Evolutionary conservation across 2,797 vertebrate species (phyloP), one percentile per base, ranked within the genome.

Genomic region (Hydrocynus forskahlii): DNA sequence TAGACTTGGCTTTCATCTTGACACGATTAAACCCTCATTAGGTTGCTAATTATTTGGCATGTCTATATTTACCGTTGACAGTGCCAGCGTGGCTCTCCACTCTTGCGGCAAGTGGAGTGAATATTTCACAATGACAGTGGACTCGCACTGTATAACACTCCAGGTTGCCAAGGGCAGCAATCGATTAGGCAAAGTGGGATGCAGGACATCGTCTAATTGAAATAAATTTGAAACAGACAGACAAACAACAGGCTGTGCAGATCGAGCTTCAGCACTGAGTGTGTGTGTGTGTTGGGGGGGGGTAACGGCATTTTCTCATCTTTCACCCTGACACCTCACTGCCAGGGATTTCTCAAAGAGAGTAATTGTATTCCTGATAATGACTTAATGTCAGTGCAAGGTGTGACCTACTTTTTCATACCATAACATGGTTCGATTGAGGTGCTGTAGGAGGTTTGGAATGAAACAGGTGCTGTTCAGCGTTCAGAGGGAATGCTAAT

Each of bases 21-120:
- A 91, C 92, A 93, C 91, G 94, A 94, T 94, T 93, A 95, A 94
- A 93, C 91, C 91, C 93, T 94, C 91, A 90, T 94, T 94, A 94
- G 91, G 85, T 85, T 88, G 91, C 89, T 93, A 94, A 94, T 94
- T 94, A 93, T 93, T 94, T 85, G 84, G 81, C 83, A 60, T 75
- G 83, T 81, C 83, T 86, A 79, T 86, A 86, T 85, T 85, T 83
- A 86, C 83, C 63, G 76, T 83, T 85, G 83, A 84, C 82, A 87
- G 83, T 72, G 78, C 81, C 81, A 85, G 76, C 55, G 25, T 59
- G 75, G 81, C 52, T 81, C 76, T 67, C n/a, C 62, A 81, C 70
- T 79, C 81, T 81, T 55, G 40, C 16, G 40, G 67, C 43, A 40
- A 68, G 48, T 64, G 29, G 78, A 84, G 82, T 76, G 75, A 69